Evolutionary conservation across 2,888 invertebrate species (phyloP), one percentile per base, ranked within the genome.

Genomic region (Eledone cirrhosa): DNA sequence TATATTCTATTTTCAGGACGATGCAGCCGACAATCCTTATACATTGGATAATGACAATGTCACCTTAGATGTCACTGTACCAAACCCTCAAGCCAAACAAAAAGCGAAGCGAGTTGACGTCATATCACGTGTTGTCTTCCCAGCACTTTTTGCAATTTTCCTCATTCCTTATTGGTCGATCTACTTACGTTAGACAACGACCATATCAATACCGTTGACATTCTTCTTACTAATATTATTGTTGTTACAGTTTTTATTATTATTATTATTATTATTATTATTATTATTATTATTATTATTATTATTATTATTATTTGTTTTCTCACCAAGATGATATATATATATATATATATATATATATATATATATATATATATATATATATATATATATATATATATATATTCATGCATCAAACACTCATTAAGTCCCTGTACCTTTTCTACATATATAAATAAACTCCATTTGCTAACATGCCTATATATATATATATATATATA

Each of bases 41-140:
- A 16, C 48, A 8, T 27, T 48, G 19, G 76, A 76, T n/a, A 27
- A 41, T n/a, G 76, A 76, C 27, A 48, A 48, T 27, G 48, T 76
- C 27, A 76, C 76, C 4, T 48, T 76, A 13, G 76, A 76, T 24
- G 76, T 76, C 13, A 76, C 76, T 29, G 76, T 76, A 29, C 76
- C 76, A 5, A 76, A 48, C n/a, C 76, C 76, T 27, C 47, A 24
- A 24, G 48, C 76, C 24, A 76, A 76, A 29, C 48, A 29, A 19
- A 48, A 19, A 27, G 76, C 76, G 47, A 76, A 76, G 16, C 76
- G 48, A 48, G 76, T 76, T 2, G 76, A 76, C 24, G 76, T 76
- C 27, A 48, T 76, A 22, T 76, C 76, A 22, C 47, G 76, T 16
- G 47, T 76, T 14, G 19, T 76, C 41, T 76, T 76, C 27, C 76